Percentiles rank a stretch among this genome's conserved stretches.
Evolutionary conservation across 2,797 vertebrate species (phyloP).

Genomic region (Dermochelys coriacea): DNA sequence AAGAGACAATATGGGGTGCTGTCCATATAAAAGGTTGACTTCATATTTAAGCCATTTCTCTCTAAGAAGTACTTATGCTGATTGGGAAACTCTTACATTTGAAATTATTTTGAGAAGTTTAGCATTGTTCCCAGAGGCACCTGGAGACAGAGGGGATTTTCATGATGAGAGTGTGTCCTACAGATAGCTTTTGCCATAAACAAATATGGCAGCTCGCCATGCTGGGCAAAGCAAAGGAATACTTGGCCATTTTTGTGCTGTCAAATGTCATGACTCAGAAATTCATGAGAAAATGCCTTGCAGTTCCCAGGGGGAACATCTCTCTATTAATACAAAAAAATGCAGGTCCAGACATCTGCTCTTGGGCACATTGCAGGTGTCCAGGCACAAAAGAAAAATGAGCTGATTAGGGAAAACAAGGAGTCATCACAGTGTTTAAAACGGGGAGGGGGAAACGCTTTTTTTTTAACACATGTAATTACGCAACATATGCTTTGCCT

Average conservation of each 20-base stretch:
- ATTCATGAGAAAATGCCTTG: slow-evolving; percentile 65
- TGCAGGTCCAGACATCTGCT: background rate
- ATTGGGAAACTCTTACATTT: background rate
- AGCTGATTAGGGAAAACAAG: background rate
- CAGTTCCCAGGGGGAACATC: slow-evolving; percentile 28
- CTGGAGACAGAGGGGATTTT: slow-evolving; percentile 41
- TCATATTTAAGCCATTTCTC: no score
- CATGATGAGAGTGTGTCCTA: slow-evolving; percentile 1
- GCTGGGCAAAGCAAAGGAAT: slow-evolving; percentile 50
- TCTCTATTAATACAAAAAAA: slow-evolving; percentile 12
- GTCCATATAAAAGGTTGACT: background rate
- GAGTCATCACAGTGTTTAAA: background rate
- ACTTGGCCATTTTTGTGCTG: background rate
- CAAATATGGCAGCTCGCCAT: slow-evolving; percentile 45
- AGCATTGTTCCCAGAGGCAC: slow-evolving; percentile 9
- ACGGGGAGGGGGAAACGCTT: background rate
- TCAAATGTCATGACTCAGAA: slow-evolving; percentile 58
- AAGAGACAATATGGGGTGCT: background rate
- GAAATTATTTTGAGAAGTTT: background rate
- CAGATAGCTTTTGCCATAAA: slow-evolving; percentile 40
- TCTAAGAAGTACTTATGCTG: background rate
- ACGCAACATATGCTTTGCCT: background rate
- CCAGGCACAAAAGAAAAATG: background rate
- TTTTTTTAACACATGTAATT: background rate
- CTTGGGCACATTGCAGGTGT: background rate